These are phyloP conservation scores for Riparia riparia DNA, from an alignment of 2,113 vertebrate species.

Conservation along the genomic window DNA sequence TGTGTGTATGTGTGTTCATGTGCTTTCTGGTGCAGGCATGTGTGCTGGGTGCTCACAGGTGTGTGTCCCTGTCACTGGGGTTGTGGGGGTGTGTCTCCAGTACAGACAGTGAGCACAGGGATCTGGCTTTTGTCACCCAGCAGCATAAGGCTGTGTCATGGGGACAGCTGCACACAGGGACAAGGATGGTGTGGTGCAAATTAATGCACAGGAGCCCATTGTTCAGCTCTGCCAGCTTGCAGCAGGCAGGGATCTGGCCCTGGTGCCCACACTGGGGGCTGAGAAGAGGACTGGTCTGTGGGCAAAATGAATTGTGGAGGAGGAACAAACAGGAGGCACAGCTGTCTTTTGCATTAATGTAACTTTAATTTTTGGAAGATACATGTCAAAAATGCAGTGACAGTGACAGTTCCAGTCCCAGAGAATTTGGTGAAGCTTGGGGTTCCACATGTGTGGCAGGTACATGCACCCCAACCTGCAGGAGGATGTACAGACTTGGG, in stretches of 20 bases:
- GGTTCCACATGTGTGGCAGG: not conserved
- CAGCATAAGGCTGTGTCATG: fast-evolving
- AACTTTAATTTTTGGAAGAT: not conserved
- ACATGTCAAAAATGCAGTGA: not conserved
- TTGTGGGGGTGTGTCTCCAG: not conserved
- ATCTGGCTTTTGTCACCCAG: not conserved
- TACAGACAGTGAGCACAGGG: too few relatives aligned
- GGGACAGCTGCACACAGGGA: not conserved
- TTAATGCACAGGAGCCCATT: fast-evolving
- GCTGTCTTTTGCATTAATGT: not conserved
- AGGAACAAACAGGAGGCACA: not conserved
- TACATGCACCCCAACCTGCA: not conserved
- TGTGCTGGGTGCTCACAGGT: not conserved
- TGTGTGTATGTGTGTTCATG: not conserved
- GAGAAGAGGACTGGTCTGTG: not conserved
- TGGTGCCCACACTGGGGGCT: not conserved
- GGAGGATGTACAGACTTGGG: not conserved
- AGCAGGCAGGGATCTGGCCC: not conserved
- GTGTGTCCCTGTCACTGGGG: fast-evolving
- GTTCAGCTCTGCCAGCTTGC: not conserved
- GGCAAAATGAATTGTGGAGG: fast-evolving
- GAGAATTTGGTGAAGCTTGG: not conserved
- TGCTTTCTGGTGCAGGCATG: fast-evolving
- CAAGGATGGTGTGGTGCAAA: not conserved
- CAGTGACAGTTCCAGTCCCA: not conserved